Evolutionary conservation across 92 coral and sea anemone species (phyloP).

Genomic region (Phymanthus crucifer): DNA sequence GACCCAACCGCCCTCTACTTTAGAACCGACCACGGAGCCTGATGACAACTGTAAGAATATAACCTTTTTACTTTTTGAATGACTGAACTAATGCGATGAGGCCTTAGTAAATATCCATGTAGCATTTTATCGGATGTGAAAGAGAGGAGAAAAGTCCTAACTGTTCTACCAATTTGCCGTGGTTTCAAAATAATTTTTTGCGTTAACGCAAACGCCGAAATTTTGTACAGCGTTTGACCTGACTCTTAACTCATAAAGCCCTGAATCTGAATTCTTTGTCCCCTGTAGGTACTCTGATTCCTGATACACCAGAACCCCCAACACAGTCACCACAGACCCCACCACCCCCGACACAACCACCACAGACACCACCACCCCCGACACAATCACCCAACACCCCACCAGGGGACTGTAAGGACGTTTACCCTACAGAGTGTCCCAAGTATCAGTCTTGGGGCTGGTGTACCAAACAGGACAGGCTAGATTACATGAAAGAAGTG

Average conservation of each 20-base stretch:
- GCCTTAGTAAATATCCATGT: too few relatives aligned
- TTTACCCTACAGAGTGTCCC: conserved; percentile 66
- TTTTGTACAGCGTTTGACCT: too few relatives aligned
- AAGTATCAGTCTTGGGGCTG: conserved; percentile 55
- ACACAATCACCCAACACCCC: conserved; percentile 52
- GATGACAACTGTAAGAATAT: conserved; percentile 21
- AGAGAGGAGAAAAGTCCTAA: too few relatives aligned
- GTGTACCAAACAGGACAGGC: conserved; percentile 53
- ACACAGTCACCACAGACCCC: neutral
- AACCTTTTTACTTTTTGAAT: neutral
- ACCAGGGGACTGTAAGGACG: conserved; percentile 61
- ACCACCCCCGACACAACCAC: conserved; percentile 37
- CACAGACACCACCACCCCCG: conserved; percentile 35
- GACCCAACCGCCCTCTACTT: conserved; percentile 40
- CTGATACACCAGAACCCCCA: conserved; percentile 27
- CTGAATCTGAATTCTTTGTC: neutral
- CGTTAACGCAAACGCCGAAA: too few relatives aligned
- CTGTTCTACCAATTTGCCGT: too few relatives aligned
- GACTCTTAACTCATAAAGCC: neutral
- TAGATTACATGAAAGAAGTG: conserved; percentile 59
- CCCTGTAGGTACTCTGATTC: conserved; percentile 27
- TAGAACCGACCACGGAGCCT: conserved; percentile 27
- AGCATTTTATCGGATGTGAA: too few relatives aligned
- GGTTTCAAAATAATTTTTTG: too few relatives aligned
- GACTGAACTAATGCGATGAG: neutral